A percentile compares a stretch with the other conserved stretches of the same genome.
These are phyloP conservation scores for Romanogobio albipinnatus DNA, from an alignment of 2,113 vertebrate genomes.

Conservation along the genomic window DNA sequence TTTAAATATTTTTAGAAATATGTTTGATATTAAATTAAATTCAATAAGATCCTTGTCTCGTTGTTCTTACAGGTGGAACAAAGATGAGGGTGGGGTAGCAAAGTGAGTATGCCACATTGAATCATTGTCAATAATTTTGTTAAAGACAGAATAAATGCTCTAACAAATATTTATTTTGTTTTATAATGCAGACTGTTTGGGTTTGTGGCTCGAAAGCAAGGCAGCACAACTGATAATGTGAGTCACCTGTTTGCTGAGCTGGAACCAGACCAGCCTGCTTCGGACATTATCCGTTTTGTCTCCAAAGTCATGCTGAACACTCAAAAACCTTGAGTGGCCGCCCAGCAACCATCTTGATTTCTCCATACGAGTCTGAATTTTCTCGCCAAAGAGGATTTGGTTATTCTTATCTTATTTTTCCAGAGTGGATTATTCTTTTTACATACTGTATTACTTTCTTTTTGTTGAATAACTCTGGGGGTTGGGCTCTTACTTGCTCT, in stretches of 20 bases:
- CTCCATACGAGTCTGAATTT: constrained; percentile 60
- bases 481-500: constrained; percentile 44
- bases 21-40: constrained; percentile 10
- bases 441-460: constrained; percentile 58
- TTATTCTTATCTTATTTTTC: constrained; percentile 38
- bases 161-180: not conserved
- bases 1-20: not conserved
- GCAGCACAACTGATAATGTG: constrained; percentile 96
- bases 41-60: not conserved
- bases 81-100: constrained; percentile 78
- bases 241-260: constrained; percentile 97
- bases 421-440: constrained; percentile 42
- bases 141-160: not conserved
- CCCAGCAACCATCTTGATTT: constrained; percentile 52
- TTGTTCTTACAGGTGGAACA: constrained; percentile 77
- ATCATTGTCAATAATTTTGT: not conserved
- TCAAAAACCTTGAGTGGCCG: constrained; percentile 85
- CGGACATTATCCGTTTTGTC: constrained; percentile 92
- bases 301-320: constrained; percentile 88
- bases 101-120: constrained; percentile 70
- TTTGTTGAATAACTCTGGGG: constrained; percentile 46
- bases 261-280: constrained; percentile 89
- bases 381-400: constrained; percentile 56
- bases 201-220: constrained; percentile 96
- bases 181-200: constrained; percentile 86